Evolutionary conservation across 2,113 vertebrate species (phyloP), one percentile per base, ranked within the genome.

Genomic region (Larimichthys polyactis): DNA sequence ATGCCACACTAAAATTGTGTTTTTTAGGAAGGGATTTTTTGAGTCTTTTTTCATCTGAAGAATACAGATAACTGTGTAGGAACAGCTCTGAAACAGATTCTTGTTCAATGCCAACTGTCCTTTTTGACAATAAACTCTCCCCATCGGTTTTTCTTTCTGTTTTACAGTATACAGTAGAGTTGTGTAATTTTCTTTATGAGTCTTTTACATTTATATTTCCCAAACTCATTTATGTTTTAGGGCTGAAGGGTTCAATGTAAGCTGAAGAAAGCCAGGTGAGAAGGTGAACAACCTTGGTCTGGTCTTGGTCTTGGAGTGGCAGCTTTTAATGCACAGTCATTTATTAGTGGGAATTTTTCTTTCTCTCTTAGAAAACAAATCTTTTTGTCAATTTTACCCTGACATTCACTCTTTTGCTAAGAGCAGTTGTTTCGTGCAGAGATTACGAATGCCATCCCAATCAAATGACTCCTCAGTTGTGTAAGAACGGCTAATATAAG

Each of bases 351-450:
- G 51, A 27, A n/a, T 64, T 62, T 36, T 67, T 66, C 11, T 69
- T 59, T 72, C 24, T 65, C 54, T 77, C 70, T 78, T 32, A 43
- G 22, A 81, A 86, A 87, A 82, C 58, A 73, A 27, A 71, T 79
- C 36, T 82, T 71, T 84, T 81, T 68, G n/a, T 63, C 27, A 51
- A 54, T 79, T 82, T 89, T 54, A 85, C 79, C 66, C 74, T 90
- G 89, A 89, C 85, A 89, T 86, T 78, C 29, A 60, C 29, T 17
- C 14, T 59, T 16, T 70, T 4, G 6, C 52, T 57, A 22, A 78
- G 62, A 79, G 63, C 71, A 64, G 76, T 74, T 64, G 59, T 83
- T 65, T 72, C 12, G 19, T 14, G 36, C 70, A 62, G 16, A 24
- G 3, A 74, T 54, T 83, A 63, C 2, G 12, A 87, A 84, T 77